Conservation (phyloP, 1,140 invertebrate species). For the Drosophila tristis region DNA sequence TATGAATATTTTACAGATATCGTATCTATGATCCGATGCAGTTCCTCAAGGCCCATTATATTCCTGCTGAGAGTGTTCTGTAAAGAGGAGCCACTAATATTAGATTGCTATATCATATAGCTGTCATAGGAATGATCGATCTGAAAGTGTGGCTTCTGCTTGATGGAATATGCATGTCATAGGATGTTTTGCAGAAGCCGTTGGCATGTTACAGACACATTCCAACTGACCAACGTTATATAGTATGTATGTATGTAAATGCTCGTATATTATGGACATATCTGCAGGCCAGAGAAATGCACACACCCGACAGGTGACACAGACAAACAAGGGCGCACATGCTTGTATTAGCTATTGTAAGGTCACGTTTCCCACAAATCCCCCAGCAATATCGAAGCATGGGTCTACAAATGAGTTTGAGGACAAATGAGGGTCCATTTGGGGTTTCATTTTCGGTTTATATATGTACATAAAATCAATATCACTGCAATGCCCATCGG, state of each 20-base stretch:
- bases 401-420: constrained; percentile 47
- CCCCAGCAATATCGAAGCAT: constrained; percentile 41
- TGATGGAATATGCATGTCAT: too few relatives aligned
- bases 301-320: constrained; percentile 12
- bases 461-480: constrained; percentile 58
- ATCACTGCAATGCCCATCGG: constrained; percentile 43
- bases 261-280: background rate
- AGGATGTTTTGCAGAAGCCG: too few relatives aligned
- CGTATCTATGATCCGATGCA: too few relatives aligned
- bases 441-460: constrained; percentile 31
- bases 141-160: too few relatives aligned
- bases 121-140: too few relatives aligned
- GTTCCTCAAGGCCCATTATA: too few relatives aligned
- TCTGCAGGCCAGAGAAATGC: constrained; percentile 16
- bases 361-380: constrained; percentile 47
- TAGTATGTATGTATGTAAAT: constrained; percentile 42
- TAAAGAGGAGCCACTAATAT: too few relatives aligned
- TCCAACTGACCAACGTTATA: too few relatives aligned
- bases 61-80: too few relatives aligned
- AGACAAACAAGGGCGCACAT: constrained; percentile 7
- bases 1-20: too few relatives aligned
- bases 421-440: constrained; percentile 21
- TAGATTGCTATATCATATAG: too few relatives aligned
- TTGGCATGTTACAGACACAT: too few relatives aligned
- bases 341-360: background rate